These are phyloP conservation scores for Pseudomyrmex cubaensis DNA, from an alignment of 1,140 invertebrate genomes.

Conservation along the genomic window DNA sequence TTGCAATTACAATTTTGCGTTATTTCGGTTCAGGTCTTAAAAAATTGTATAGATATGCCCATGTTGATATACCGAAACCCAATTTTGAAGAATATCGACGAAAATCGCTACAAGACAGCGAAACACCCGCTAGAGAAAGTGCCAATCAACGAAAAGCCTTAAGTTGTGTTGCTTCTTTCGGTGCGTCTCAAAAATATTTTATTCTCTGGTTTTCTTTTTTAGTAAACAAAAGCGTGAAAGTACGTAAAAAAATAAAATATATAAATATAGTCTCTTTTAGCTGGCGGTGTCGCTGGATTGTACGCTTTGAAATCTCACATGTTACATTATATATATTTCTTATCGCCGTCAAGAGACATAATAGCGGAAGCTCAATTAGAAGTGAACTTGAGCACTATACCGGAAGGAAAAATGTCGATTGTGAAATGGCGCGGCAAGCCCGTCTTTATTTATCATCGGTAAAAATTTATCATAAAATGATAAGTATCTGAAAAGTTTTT, in stretches of 20 bases:
- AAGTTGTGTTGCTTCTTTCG: slow-evolving; percentile 50
- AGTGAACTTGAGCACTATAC: slow-evolving; percentile 72
- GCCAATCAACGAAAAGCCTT: slow-evolving; percentile 48
- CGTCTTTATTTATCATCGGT: slow-evolving; percentile 79
- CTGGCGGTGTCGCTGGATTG: slow-evolving; percentile 55
- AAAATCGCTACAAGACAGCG: slow-evolving; percentile 45
- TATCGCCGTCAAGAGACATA: slow-evolving; percentile 74
- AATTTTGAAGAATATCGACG: slow-evolving; percentile 69
- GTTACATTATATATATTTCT: slow-evolving; percentile 70
- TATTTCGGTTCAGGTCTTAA: slow-evolving; percentile 8
- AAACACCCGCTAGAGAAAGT: slow-evolving; percentile 34
- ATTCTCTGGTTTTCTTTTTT: background rate
- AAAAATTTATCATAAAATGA: slow-evolving; percentile 42
- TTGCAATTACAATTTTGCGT: background rate
- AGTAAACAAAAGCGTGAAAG: background rate
- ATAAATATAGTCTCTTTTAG: slow-evolving; percentile 40
- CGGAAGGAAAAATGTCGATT: slow-evolving; percentile 71
- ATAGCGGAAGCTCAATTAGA: slow-evolving; percentile 72
- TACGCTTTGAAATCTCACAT: slow-evolving; percentile 72
- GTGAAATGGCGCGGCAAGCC: slow-evolving; percentile 78
- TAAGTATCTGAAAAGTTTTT: background rate
- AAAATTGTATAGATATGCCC: slow-evolving; percentile 32
- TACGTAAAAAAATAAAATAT: background rate
- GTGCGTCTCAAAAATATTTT: slow-evolving; percentile 42
- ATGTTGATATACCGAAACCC: slow-evolving; percentile 67